These are phyloP conservation scores for Manis pentadactyla DNA, from an alignment of 2,797 vertebrate species.

Conservation along the genomic window DNA sequence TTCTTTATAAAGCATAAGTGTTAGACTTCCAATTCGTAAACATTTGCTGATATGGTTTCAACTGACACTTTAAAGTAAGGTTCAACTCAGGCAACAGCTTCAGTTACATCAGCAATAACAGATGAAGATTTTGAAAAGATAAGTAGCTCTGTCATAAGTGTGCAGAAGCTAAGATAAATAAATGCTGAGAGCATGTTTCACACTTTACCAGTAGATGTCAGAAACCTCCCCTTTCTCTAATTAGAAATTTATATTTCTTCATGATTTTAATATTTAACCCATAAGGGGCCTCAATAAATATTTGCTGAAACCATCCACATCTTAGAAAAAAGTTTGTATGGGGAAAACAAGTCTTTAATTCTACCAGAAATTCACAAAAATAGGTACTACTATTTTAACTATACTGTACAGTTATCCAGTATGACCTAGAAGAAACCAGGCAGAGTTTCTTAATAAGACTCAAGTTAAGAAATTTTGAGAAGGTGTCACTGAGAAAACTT, in stretches of 20 bases:
- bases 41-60: slow-evolving; percentile 43
- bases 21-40: slow-evolving; percentile 47
- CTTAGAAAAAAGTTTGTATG: slow-evolving; percentile 31
- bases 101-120: not conserved
- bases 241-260: slow-evolving; percentile 53
- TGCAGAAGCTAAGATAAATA: not conserved
- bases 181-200: not conserved
- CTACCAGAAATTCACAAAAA: slow-evolving; percentile 60
- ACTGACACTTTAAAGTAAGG: slow-evolving; percentile 27
- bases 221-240: not conserved
- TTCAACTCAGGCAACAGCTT: slow-evolving; percentile 27
- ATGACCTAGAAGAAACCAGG: slow-evolving; percentile 34
- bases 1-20: slow-evolving; percentile 37
- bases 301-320: slow-evolving; percentile 29
- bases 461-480: slow-evolving; percentile 49
- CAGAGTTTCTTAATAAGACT: slow-evolving; percentile 55
- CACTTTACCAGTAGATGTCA: slow-evolving; percentile 27
- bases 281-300: slow-evolving; percentile 6
- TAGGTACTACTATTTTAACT: slow-evolving; percentile 47
- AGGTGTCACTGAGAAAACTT: slow-evolving; percentile 10
- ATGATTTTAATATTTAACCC: slow-evolving; percentile 49
- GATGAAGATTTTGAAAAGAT: slow-evolving; percentile 21
- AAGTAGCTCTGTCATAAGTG: slow-evolving; percentile 4
- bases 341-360: slow-evolving; percentile 48
- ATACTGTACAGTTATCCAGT: slow-evolving; percentile 23